Evolutionary conservation across 2,888 invertebrate species (phyloP).

Genomic region (Phasia obesa): DNA sequence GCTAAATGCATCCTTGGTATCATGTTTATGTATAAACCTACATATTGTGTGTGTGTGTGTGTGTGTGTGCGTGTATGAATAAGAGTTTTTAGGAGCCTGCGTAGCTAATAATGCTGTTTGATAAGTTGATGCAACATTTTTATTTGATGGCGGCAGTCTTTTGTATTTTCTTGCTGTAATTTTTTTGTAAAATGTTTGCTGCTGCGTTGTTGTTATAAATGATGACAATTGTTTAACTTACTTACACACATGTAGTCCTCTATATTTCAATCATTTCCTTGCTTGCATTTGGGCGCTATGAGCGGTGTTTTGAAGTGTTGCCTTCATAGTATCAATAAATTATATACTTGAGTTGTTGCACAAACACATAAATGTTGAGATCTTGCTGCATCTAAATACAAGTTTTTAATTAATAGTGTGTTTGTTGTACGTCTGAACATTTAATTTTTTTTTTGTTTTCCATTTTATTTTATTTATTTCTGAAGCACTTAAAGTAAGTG

Average conservation of each 20-base stretch:
- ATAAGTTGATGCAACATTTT: constrained; percentile 62
- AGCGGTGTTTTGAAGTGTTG: constrained; percentile 65
- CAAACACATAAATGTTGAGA: constrained; percentile 20
- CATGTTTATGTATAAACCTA: neutral
- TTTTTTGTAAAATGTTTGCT: constrained; percentile 15
- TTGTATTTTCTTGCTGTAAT: constrained; percentile 13
- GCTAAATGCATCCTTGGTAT: neutral
- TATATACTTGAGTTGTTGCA: constrained; percentile 62
- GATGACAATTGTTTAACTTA: constrained; percentile 65
- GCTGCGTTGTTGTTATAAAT: constrained; percentile 58
- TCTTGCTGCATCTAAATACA: constrained; percentile 17
- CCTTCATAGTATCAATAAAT: constrained; percentile 67
- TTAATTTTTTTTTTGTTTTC: constrained; percentile 30
- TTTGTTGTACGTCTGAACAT: constrained; percentile 38
- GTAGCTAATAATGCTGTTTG: constrained; percentile 53
- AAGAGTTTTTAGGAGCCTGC: neutral
- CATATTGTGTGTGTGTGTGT: neutral
- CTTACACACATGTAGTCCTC: neutral
- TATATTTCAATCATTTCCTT: constrained; percentile 35
- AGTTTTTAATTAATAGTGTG: neutral
- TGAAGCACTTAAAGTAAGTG: constrained; percentile 67
- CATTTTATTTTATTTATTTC: constrained; percentile 28
- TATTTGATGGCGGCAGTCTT: constrained; percentile 62
- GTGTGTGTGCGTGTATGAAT: neutral
- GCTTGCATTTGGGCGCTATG: constrained; percentile 44